These are phyloP conservation scores for Amphipyra tragopoginis DNA, from an alignment of 2,888 invertebrate genomes.

Conservation along the genomic window DNA sequence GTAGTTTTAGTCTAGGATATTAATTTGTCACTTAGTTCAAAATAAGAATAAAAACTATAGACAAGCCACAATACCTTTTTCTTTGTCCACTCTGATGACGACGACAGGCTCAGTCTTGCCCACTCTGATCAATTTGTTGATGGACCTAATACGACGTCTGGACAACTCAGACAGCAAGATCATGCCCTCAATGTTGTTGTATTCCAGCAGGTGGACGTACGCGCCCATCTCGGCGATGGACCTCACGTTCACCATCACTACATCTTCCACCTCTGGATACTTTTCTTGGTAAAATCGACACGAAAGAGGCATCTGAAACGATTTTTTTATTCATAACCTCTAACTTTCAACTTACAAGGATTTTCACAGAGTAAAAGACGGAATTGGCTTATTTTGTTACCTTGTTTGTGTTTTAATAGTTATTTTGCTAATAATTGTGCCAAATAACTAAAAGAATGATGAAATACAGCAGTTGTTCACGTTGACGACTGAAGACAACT, in stretches of 20 bases:
- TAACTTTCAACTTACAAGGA: slow-evolving; percentile 16
- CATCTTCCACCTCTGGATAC: slow-evolving; percentile 99
- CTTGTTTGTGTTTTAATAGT: slow-evolving; percentile 66
- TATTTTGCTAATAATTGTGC: slow-evolving; percentile 58
- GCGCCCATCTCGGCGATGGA: slow-evolving; percentile 99
- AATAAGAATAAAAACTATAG: background rate
- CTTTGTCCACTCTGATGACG: slow-evolving; percentile 99
- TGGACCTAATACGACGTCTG: slow-evolving; percentile 99
- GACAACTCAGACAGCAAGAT: slow-evolving; percentile 99
- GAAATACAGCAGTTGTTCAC: slow-evolving; percentile 83
- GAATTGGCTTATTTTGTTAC: slow-evolving; percentile 56
- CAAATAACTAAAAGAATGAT: slow-evolving; percentile 71
- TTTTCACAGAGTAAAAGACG: background rate
- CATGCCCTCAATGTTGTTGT: slow-evolving; percentile 99
- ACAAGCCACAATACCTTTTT: slow-evolving; percentile 93
- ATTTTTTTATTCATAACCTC: slow-evolving; percentile 77
- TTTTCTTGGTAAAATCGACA: slow-evolving; percentile 99
- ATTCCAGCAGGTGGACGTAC: slow-evolving; percentile 99
- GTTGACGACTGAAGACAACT: slow-evolving; percentile 78
- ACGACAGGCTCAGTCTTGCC: slow-evolving; percentile 99
- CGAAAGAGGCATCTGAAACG: slow-evolving; percentile 94
- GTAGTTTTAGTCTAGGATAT: too few relatives aligned
- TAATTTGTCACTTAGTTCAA: too few relatives aligned
- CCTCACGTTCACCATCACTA: slow-evolving; percentile 99
- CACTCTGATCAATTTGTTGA: slow-evolving; percentile 99